A percentile compares a stretch with the other conserved stretches of the same genome.
These are phyloP conservation scores for Sebastes oblongus DNA, from an alignment of 2,797 vertebrate species.

Conservation along the genomic window DNA sequence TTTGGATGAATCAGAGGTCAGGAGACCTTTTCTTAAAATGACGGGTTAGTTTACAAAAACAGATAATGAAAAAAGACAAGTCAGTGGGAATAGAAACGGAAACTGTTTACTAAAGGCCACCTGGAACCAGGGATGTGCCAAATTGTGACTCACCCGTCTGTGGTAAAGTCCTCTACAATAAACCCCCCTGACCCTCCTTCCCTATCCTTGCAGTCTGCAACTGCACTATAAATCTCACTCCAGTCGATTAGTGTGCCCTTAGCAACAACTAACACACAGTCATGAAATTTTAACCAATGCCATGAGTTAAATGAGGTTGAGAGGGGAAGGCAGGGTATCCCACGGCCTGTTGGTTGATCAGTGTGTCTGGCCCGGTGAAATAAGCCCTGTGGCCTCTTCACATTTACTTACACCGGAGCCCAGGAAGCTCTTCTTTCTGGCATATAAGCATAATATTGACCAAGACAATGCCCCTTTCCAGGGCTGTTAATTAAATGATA, in stretches of 20 bases:
- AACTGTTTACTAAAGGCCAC: slow-evolving; percentile 72
- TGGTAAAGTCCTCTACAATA: slow-evolving; percentile 58
- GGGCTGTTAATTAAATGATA: slow-evolving; percentile 64
- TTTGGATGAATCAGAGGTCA: slow-evolving; percentile 54
- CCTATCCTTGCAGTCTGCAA: slow-evolving; percentile 43
- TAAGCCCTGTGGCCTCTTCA: slow-evolving; percentile 55
- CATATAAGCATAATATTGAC: slow-evolving; percentile 57
- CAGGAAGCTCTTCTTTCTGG: slow-evolving; percentile 29
- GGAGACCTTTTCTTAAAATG: slow-evolving; percentile 40
- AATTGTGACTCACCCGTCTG: slow-evolving; percentile 71
- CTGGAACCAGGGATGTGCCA: slow-evolving; percentile 70
- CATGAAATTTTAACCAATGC: slow-evolving; percentile 80
- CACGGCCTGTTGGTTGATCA: slow-evolving; percentile 59
- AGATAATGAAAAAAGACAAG: slow-evolving; percentile 63
- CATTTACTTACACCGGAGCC: slow-evolving; percentile 48
- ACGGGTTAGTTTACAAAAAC: slow-evolving; percentile 49
- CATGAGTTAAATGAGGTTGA: slow-evolving; percentile 75
- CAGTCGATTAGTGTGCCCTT: slow-evolving; percentile 76
- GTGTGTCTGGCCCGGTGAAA: slow-evolving; percentile 50
- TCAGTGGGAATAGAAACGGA: slow-evolving; percentile 43
- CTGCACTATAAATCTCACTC: slow-evolving; percentile 73
- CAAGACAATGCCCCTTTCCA: slow-evolving; percentile 49
- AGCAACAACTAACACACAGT: slow-evolving; percentile 75
- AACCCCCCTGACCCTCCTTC: slow-evolving; percentile 7
- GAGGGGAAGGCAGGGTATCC: slow-evolving; percentile 62